Percentiles rank a stretch among this genome's conserved stretches.
Evolutionary conservation across 2,113 vertebrate species (phyloP).

Genomic region (Callithrix jacchus): DNA sequence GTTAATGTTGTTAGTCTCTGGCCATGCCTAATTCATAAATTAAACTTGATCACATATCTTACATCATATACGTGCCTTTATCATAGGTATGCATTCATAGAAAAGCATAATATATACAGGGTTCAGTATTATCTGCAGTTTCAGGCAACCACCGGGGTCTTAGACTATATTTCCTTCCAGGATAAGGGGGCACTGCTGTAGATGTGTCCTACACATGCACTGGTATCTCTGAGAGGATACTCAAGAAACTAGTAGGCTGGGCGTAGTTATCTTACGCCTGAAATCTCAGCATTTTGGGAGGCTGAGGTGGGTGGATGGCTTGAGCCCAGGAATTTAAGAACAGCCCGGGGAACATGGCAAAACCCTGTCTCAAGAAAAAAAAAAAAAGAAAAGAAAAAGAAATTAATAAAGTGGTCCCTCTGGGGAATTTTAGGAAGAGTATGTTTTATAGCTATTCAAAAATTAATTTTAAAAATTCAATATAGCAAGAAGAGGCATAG

Average conservation of each 20-base stretch:
- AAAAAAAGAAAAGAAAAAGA: no score
- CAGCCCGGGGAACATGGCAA: no score
- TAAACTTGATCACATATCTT: not conserved
- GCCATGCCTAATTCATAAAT: not conserved
- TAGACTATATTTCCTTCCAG: not conserved
- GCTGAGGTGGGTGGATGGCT: no score
- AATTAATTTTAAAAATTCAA: not conserved
- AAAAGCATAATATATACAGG: not conserved
- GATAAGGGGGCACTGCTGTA: not conserved
- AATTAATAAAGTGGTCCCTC: not conserved
- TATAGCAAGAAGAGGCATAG: not conserved
- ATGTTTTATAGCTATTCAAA: not conserved
- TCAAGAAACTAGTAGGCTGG: not conserved
- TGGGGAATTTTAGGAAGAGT: not conserved
- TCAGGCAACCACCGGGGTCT: not conserved
- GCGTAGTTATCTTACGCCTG: no score
- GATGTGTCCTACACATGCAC: not conserved
- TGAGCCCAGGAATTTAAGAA: no score
- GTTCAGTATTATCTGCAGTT: not conserved
- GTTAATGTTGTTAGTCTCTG: not conserved
- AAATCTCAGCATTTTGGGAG: no score
- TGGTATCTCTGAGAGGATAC: not conserved
- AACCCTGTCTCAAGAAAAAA: no score
- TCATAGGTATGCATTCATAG: not conserved
- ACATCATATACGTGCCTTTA: no score